These are phyloP conservation scores for Amiota minor DNA, from an alignment of 2,888 invertebrate genomes.

Conservation along the genomic window DNA sequence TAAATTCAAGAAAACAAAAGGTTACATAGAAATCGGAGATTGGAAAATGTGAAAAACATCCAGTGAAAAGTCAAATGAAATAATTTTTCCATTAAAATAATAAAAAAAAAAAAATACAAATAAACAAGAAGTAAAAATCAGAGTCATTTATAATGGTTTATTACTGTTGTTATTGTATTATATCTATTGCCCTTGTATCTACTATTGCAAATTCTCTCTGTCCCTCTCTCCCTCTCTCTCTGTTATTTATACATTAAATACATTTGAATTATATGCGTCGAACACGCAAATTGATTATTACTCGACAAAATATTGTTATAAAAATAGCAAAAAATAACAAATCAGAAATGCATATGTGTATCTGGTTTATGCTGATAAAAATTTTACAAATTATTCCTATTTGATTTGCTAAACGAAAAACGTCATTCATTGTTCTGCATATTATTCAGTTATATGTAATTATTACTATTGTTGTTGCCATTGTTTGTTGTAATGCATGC, in stretches of 20 bases:
- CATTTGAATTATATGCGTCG: conserved; percentile 8
- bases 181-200: not conserved
- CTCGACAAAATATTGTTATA: not conserved
- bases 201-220: not conserved
- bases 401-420: conserved; percentile 62
- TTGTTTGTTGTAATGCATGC: not conserved
- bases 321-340: conserved; percentile 18
- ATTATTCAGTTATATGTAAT: not conserved
- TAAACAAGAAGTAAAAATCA: conserved; percentile 43
- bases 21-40: no score
- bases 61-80: no score
- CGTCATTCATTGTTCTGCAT: conserved; percentile 58
- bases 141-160: not conserved
- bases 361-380: conserved; percentile 43
- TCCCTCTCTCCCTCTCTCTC: not conserved
- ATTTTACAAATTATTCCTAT: conserved; percentile 64
- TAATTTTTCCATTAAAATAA: not conserved
- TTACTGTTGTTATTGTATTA: not conserved
- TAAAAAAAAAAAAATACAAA: conserved; percentile 48
- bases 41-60: no score
- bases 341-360: conserved; percentile 11
- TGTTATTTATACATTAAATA: not conserved
- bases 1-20: no score
- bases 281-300: conserved; percentile 28
- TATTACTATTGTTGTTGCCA: not conserved